A percentile compares a stretch with the other conserved stretches of the same genome.
Conservation (phyloP, 2,113 vertebrate species). For the Beaufortia kweichowensis region DNA sequence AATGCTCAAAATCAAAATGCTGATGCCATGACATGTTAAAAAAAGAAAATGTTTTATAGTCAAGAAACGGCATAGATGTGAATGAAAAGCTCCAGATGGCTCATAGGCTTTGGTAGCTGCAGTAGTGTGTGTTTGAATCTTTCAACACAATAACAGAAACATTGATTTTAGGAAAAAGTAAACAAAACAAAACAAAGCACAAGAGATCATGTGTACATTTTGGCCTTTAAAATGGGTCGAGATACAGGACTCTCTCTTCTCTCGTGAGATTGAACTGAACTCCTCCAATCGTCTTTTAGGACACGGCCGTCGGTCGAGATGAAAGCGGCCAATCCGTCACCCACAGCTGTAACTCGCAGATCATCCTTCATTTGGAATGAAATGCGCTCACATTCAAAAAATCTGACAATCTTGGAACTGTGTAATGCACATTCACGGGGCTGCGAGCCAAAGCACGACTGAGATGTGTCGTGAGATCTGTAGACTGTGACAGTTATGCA, state of each 20-base stretch:
- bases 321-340: not conserved
- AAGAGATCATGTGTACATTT: constrained; percentile 3
- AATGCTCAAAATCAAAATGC: constrained; percentile 59
- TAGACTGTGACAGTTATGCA: not conserved
- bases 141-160: constrained; percentile 53
- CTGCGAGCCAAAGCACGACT: not conserved
- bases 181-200: no score
- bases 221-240: constrained; percentile 15
- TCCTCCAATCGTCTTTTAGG: constrained; percentile 6
- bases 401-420: constrained; percentile 67
- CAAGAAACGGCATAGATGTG: constrained; percentile 11
- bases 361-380: constrained; percentile 41
- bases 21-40: constrained; percentile 17
- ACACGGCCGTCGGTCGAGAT: not conserved
- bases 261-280: not conserved
- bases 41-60: constrained; percentile 34
- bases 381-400: constrained; percentile 66
- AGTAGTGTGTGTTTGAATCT: constrained; percentile 72
- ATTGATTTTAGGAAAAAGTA: not conserved
- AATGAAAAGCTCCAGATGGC: constrained; percentile 61
- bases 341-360: constrained; percentile 8
- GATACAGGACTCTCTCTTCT: not conserved
- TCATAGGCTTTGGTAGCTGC: constrained; percentile 79
- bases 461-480: not conserved
- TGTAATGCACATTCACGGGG: constrained; percentile 49